These are phyloP conservation scores for Melierax canorus DNA, from an alignment of 2,113 vertebrate genomes.

Conservation along the genomic window DNA sequence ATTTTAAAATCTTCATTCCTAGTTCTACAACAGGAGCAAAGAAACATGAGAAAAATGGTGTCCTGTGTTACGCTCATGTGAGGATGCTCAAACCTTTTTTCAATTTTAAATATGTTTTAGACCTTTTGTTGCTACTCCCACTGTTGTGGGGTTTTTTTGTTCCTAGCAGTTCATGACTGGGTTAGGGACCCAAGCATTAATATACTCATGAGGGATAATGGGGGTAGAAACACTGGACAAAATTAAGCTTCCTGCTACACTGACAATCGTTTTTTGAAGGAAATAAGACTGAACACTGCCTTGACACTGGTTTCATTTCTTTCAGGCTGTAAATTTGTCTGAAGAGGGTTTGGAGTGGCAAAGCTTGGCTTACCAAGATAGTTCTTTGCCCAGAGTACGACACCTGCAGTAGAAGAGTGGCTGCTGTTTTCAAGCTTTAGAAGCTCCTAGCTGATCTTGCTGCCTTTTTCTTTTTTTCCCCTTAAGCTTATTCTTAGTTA, in stretches of 20 bases:
- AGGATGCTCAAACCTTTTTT: neutral
- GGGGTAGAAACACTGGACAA: neutral
- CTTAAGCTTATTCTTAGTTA: neutral
- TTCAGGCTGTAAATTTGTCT: neutral
- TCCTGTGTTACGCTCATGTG: neutral
- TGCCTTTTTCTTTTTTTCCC: neutral
- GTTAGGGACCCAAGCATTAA: neutral
- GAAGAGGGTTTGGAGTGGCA: neutral
- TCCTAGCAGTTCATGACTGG: neutral
- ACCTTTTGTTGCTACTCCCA: neutral
- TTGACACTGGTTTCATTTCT: neutral
- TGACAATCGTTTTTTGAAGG: neutral
- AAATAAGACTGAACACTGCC: neutral
- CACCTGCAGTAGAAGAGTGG: neutral
- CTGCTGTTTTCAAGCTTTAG: neutral
- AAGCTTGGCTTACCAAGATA: neutral
- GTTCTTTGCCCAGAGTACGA: neutral
- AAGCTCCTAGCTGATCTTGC: neutral
- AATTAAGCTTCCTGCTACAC: neutral
- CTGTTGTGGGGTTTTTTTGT: neutral
- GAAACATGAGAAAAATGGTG: neutral
- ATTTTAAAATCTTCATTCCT: neutral
- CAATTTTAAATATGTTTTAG: neutral
- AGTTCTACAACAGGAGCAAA: neutral
- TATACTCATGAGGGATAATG: neutral